Evolutionary conservation across 2,113 vertebrate genomes (phyloP).

Genomic region (Sakesphorus luctuosus): DNA sequence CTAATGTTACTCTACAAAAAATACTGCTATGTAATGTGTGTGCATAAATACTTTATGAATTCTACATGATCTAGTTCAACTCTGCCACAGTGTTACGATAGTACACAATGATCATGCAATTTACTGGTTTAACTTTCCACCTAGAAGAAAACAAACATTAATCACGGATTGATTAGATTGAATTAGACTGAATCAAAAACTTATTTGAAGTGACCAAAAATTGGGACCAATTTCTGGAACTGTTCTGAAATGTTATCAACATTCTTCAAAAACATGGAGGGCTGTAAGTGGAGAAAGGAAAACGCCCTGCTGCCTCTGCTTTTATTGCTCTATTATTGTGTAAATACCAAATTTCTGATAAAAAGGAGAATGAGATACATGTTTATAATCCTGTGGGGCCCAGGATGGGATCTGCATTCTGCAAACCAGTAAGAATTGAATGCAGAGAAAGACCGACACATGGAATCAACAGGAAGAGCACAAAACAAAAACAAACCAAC

Average conservation of each 20-base stretch:
- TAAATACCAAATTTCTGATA: background rate
- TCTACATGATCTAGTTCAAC: background rate
- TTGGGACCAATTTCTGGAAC: background rate
- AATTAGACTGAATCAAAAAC: background rate
- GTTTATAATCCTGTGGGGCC: background rate
- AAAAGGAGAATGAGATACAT: background rate
- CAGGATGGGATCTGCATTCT: background rate
- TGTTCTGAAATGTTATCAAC: background rate
- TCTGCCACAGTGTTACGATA: fast-evolving
- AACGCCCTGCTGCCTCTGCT: background rate
- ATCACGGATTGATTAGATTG: background rate
- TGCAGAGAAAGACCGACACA: background rate
- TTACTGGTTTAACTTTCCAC: background rate
- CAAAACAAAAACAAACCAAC: background rate
- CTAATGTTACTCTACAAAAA: background rate
- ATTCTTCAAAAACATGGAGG: background rate
- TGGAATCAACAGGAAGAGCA: background rate
- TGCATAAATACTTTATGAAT: background rate
- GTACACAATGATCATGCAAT: background rate
- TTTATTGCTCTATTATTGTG: background rate
- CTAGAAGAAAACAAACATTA: background rate
- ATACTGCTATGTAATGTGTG: background rate
- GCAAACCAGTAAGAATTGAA: background rate
- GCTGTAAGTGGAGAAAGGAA: background rate
- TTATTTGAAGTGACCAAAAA: background rate